Evolutionary conservation across 2,888 invertebrate species (phyloP).

Genomic region (Synanthedon myopaeformis): DNA sequence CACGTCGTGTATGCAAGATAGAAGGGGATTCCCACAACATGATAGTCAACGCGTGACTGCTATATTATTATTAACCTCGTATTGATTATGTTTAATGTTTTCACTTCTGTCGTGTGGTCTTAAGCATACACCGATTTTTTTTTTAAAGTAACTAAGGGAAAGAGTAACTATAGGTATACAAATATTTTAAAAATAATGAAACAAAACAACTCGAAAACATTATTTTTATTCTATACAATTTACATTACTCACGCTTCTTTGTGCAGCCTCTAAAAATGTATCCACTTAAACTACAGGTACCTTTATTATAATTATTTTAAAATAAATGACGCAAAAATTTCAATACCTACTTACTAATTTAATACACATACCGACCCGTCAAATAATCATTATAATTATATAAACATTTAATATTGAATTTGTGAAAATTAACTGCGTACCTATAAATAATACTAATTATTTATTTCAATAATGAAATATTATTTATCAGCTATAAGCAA

Average conservation of each 20-base stretch:
- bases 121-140: too few relatives aligned
- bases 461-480: background rate
- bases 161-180: too few relatives aligned
- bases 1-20: too few relatives aligned
- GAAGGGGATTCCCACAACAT: too few relatives aligned
- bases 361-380: background rate
- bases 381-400: background rate
- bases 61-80: too few relatives aligned
- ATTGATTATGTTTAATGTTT: too few relatives aligned
- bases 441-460: background rate
- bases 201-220: background rate
- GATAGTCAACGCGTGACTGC: too few relatives aligned
- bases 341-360: background rate
- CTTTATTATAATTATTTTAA: background rate
- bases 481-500: too few relatives aligned
- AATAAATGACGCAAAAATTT: background rate
- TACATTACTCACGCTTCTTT: background rate
- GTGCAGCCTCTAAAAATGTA: background rate
- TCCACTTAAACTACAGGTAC: background rate
- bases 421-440: background rate
- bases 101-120: too few relatives aligned
- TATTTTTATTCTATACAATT: constrained; percentile 1
- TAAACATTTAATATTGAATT: background rate
- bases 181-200: too few relatives aligned
- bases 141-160: too few relatives aligned